These are phyloP conservation scores for Eupithecia inturbata DNA, from an alignment of 2,888 invertebrate genomes.

Conservation along the genomic window DNA sequence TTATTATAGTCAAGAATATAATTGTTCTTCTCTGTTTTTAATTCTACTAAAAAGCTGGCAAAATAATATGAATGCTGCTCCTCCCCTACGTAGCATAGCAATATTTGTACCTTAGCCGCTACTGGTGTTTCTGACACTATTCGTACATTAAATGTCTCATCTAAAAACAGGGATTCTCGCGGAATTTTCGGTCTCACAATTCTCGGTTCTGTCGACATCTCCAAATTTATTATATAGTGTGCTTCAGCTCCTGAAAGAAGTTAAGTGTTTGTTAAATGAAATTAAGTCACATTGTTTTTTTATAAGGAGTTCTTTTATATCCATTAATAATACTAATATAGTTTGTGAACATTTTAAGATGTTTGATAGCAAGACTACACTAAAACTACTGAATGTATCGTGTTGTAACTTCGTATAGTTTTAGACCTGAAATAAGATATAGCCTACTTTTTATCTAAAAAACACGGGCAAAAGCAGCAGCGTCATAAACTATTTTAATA, in stretches of 20 bases:
- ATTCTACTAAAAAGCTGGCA: not conserved
- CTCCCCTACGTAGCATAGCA: not conserved
- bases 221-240: not conserved
- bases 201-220: not conserved
- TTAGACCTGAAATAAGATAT: not conserved
- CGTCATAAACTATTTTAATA: not conserved
- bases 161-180: not conserved
- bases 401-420: not conserved
- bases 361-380: not conserved
- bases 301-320: not conserved
- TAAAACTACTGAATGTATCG: not conserved
- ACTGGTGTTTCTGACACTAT: not conserved
- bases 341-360: not conserved
- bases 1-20: not conserved
- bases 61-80: not conserved
- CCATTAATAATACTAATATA: not conserved
- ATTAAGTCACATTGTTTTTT: not conserved
- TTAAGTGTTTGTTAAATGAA: not conserved
- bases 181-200: not conserved
- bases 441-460: not conserved
- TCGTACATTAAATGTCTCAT: not conserved
- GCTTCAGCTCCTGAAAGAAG: not conserved
- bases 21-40: not conserved
- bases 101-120: not conserved
- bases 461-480: not conserved